Percentiles rank a stretch among this genome's conserved stretches.
Evolutionary conservation across 2,113 vertebrate genomes (phyloP).

Genomic region (Albula glossodonta): DNA sequence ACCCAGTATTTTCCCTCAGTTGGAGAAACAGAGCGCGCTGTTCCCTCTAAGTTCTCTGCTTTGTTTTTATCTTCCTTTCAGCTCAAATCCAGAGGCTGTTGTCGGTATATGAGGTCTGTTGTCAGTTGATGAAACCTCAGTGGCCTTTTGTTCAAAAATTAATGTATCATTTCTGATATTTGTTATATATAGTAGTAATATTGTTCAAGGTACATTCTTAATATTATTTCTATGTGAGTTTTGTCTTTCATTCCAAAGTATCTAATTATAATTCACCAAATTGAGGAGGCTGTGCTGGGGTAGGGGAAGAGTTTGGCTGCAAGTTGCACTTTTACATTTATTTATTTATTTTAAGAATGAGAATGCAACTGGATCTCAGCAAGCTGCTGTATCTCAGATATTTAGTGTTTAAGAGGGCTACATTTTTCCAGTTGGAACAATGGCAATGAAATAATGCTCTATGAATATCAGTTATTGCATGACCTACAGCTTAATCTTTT

Average conservation of each 20-base stretch:
- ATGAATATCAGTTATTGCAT: neutral
- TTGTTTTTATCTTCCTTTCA: neutral
- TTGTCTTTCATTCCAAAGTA: slow-evolving; percentile 6
- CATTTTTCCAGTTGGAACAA: neutral
- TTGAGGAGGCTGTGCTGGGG: neutral
- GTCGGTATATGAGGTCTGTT: slow-evolving; percentile 8
- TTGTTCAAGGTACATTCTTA: neutral
- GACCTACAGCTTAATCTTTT: neutral
- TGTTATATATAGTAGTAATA: neutral
- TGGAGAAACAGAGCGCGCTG: neutral
- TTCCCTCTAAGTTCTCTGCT: neutral
- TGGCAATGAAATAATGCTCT: neutral
- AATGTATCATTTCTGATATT: neutral
- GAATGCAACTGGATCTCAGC: neutral
- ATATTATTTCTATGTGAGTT: neutral
- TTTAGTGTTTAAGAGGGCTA: slow-evolving; percentile 15
- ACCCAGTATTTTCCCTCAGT: neutral
- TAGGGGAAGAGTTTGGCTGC: neutral
- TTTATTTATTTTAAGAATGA: slow-evolving; percentile 11
- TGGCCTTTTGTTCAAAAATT: slow-evolving; percentile 23
- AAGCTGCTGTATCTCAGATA: neutral
- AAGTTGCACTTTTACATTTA: neutral
- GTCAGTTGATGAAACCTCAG: slow-evolving; percentile 10
- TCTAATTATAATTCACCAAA: neutral
- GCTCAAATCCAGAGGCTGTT: neutral